These are phyloP conservation scores for Vandiemenella viatica DNA, from an alignment of 2,888 invertebrate genomes.

Conservation along the genomic window DNA sequence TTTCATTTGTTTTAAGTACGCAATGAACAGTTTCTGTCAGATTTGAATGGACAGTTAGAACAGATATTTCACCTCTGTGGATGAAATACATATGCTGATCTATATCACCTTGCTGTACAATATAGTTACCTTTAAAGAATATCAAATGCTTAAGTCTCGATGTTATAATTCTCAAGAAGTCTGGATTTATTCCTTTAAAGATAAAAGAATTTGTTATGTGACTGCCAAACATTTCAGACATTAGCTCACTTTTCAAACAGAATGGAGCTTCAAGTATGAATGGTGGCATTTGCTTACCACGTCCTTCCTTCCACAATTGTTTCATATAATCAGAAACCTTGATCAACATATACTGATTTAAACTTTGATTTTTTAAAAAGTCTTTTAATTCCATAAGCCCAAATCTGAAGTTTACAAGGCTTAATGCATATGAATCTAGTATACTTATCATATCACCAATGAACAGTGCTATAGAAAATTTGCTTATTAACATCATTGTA, in stretches of 20 bases:
- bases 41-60: slow-evolving; percentile 1
- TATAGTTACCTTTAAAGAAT: slow-evolving; percentile 20
- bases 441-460: slow-evolving; percentile 40
- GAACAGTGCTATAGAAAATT: slow-evolving; percentile 37
- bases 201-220: slow-evolving; percentile 19
- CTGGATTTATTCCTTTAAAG: slow-evolving; percentile 19
- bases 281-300: slow-evolving; percentile 29
- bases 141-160: slow-evolving; percentile 15
- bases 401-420: slow-evolving; percentile 36
- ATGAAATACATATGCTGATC: slow-evolving; percentile 22
- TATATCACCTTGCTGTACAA: slow-evolving; percentile 19
- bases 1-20: background rate
- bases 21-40: slow-evolving; percentile 1
- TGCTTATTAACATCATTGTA: slow-evolving; percentile 33
- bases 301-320: slow-evolving; percentile 36
- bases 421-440: slow-evolving; percentile 35
- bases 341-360: slow-evolving; percentile 36
- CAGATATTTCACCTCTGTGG: slow-evolving; percentile 19
- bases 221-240: slow-evolving; percentile 20
- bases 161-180: slow-evolving; percentile 20
- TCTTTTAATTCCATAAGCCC: slow-evolving; percentile 35
- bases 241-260: slow-evolving; percentile 20
- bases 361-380: slow-evolving; percentile 33
- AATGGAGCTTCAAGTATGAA: slow-evolving; percentile 17
- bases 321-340: slow-evolving; percentile 39